Base-by-base conservation (phyloP, 2,888 invertebrate genomes). In the Cryptocephalus primarius region DNA sequence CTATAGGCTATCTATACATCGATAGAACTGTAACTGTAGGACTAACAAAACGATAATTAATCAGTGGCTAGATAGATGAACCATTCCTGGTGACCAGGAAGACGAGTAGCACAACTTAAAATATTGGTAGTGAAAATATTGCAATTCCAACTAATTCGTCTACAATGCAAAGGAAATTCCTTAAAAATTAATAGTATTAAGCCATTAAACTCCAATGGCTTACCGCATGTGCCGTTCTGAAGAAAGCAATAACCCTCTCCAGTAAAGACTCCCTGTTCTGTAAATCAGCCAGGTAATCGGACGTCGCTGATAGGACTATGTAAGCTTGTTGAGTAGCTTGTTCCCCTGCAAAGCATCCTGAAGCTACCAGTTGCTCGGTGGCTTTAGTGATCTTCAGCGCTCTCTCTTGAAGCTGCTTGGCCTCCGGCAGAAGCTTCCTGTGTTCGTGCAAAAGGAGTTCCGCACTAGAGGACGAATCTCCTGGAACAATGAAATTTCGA, bases 381-480 rank as follows among this genome's bases (percentile, higher is more conserved):
- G 84, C 83, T 60, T 83, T 80, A 14, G 87, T 82, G 57, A 88
- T 81, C 66, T 82, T 84, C 43, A 88, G 69, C 8, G 85, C 82
- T 56, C 79, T 77, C 64, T 88, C 88, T 64, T 88, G 83, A 48
- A 86, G 71, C 49, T 82, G 77, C 72, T 81, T 75, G 22, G 85
- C 85, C 68, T 85, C 83, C 22, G 76, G 74, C 56, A 85, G 78
- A 58, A 83, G 73, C 61, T 82, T 82, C 48, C 74, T 75, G 60
- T 87, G 78, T 59, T 84, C 81, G 60, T 79, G 76, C n/a, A 82
- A 73, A 33, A 86, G 70, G 42, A 79, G 69, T 62, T 81, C 81
- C 8, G 85, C 78, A 48, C 81, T 79, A 11, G 80, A 75, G 22
- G 79, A 76, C 8, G 85, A 85, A 65, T 85, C 85, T n/a, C 88